These are phyloP conservation scores for Eumacrocentrus americanus DNA, from an alignment of 2,888 invertebrate species.

Conservation along the genomic window DNA sequence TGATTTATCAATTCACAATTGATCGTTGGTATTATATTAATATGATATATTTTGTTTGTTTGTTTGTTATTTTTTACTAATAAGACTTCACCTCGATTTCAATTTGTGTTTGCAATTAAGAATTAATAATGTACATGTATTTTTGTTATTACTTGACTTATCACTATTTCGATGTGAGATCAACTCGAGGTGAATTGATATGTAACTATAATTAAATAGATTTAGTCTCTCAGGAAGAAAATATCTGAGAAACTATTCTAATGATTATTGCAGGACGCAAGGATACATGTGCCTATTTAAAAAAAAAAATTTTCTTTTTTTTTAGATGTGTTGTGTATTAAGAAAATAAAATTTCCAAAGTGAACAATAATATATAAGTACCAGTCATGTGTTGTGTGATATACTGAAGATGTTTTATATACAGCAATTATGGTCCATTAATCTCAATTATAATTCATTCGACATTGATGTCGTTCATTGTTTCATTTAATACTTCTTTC, in stretches of 20 bases:
- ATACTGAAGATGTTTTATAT: no score
- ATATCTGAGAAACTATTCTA: background rate
- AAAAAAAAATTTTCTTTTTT: background rate
- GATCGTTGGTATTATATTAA: background rate
- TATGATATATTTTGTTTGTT: background rate
- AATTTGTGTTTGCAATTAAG: background rate
- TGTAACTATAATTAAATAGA: constrained; percentile 20
- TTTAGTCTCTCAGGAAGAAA: background rate
- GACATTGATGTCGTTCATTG: no score
- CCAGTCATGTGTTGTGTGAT: no score
- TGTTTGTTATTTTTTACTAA: background rate
- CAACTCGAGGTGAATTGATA: constrained; percentile 14
- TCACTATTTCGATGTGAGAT: background rate
- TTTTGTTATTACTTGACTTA: background rate
- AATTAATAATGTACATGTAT: background rate
- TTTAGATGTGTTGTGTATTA: constrained; percentile 8
- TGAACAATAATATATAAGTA: no score
- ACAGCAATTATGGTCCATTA: no score
- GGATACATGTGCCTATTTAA: background rate
- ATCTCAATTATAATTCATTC: no score
- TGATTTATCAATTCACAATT: background rate
- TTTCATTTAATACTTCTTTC: background rate
- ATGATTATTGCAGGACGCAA: background rate
- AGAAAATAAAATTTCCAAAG: no score
- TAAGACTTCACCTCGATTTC: background rate